Evolutionary conservation across 2,113 vertebrate species (phyloP).

Genomic region (Aspidoscelis tigris): DNA sequence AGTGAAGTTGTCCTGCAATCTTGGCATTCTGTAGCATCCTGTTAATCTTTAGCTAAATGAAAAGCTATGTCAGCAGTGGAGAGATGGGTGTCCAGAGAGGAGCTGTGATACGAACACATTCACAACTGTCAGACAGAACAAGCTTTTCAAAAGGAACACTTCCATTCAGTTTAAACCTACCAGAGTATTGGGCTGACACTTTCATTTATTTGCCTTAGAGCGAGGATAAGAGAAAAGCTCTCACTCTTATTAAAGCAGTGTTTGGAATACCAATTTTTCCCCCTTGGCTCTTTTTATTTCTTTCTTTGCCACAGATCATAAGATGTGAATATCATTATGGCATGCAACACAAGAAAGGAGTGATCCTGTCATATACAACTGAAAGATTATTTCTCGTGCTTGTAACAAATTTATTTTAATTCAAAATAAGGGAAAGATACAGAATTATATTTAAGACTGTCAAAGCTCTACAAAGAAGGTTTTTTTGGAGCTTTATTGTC

Average conservation of each 20-base stretch:
- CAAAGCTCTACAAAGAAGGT: background rate
- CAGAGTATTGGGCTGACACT: conserved; percentile 72
- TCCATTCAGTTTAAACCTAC: conserved; percentile 79
- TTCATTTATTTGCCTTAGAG: conserved; percentile 73
- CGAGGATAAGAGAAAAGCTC: conserved; percentile 58
- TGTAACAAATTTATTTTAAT: conserved; percentile 1
- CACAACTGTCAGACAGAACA: conserved; percentile 75
- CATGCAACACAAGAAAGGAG: conserved; percentile 25
- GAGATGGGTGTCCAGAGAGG: conserved; percentile 68
- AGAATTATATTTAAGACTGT: background rate
- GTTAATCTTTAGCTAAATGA: conserved; percentile 78
- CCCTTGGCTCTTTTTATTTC: conserved; percentile 42
- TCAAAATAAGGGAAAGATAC: background rate
- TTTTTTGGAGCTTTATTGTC: background rate
- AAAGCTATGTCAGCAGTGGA: conserved; percentile 74
- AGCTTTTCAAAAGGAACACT: conserved; percentile 77
- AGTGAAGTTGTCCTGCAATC: conserved; percentile 65
- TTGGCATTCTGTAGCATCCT: conserved; percentile 58
- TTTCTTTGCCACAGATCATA: conserved; percentile 31
- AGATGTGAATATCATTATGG: conserved; percentile 34
- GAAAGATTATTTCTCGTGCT: conserved; percentile 24
- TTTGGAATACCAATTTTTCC: conserved; percentile 52
- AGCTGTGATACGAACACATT: conserved; percentile 69
- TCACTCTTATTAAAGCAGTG: conserved; percentile 57
- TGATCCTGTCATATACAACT: background rate